phyloP scores from a whole-genome alignment of 2,113 vertebrate species.

The Poeciliopsis occidentalis region DNA sequence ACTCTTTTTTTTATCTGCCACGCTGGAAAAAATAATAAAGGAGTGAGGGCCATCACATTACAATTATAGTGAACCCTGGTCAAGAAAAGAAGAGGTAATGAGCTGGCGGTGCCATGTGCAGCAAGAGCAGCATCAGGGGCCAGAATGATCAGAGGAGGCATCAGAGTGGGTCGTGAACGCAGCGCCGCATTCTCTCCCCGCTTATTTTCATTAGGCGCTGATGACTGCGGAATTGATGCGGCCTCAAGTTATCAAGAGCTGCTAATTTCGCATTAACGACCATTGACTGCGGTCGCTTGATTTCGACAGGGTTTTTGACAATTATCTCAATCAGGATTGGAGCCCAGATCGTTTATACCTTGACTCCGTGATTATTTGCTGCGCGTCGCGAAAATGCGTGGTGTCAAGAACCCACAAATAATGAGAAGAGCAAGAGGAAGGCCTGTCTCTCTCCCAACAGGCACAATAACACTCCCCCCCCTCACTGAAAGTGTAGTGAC shows the following conservation, averaged over 20 bases:
- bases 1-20: conserved; percentile 41
- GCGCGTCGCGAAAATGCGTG: conserved; percentile 72
- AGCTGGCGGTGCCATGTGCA: conserved; percentile 62
- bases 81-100: conserved; percentile 73
- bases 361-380: conserved; percentile 97
- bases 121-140: conserved; percentile 62
- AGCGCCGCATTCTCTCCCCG: conserved; percentile 56
- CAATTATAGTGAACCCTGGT: conserved; percentile 74
- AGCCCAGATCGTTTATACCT: conserved; percentile 97
- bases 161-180: conserved; percentile 81
- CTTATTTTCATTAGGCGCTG: conserved; percentile 90
- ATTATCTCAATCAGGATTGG: conserved; percentile 99
- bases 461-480: conserved; percentile 2
- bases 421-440: conserved; percentile 58
- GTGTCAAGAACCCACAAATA: conserved; percentile 77
- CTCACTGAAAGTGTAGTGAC: conserved; percentile 2
- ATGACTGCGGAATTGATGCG: conserved; percentile 98
- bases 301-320: conserved; percentile 97
- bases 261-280: conserved; percentile 99
- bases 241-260: conserved; percentile 99
- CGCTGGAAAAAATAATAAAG: conserved; percentile 55
- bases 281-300: conserved; percentile 99
- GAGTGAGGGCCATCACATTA: conserved; percentile 71
- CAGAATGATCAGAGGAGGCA: conserved; percentile 66
- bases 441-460: conserved; percentile 28